Conservation (phyloP, 1,140 invertebrate species). For the Lysiphlebus fabarum region DNA sequence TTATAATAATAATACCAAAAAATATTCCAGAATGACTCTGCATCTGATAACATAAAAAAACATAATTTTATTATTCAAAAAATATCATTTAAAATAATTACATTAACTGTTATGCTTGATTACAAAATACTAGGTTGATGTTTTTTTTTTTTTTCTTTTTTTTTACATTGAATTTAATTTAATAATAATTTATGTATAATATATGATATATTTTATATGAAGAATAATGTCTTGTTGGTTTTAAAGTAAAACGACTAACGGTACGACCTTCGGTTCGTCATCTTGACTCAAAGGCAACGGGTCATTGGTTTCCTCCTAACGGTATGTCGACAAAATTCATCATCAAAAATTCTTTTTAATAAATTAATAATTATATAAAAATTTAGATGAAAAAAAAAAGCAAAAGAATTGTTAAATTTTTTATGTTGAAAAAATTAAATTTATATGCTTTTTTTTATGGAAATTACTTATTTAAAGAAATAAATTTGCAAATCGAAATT, state of each 20-base stretch:
- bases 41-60: background rate
- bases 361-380: too few species aligned
- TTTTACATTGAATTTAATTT: background rate
- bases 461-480: too few species aligned
- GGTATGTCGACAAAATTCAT: constrained; percentile 9
- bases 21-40: constrained; percentile 17
- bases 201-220: constrained; percentile 11
- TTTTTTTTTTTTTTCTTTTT: background rate
- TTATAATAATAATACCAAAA: constrained; percentile 37
- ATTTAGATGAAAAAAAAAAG: too few species aligned
- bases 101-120: too few species aligned
- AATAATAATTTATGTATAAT: background rate
- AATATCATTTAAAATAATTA: too few species aligned
- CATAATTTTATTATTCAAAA: too few species aligned
- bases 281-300: constrained; percentile 21
- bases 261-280: constrained; percentile 21
- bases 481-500: too few species aligned
- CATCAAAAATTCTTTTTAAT: too few species aligned
- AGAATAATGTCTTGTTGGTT: constrained; percentile 6
- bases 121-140: too few species aligned
- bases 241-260: constrained; percentile 26
- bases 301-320: constrained; percentile 13
- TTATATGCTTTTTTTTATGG: too few species aligned
- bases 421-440: too few species aligned
- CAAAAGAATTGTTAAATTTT: too few species aligned